Evolutionary conservation across 1,140 invertebrate genomes (phyloP).

Genomic region (Bombus fervidus): DNA sequence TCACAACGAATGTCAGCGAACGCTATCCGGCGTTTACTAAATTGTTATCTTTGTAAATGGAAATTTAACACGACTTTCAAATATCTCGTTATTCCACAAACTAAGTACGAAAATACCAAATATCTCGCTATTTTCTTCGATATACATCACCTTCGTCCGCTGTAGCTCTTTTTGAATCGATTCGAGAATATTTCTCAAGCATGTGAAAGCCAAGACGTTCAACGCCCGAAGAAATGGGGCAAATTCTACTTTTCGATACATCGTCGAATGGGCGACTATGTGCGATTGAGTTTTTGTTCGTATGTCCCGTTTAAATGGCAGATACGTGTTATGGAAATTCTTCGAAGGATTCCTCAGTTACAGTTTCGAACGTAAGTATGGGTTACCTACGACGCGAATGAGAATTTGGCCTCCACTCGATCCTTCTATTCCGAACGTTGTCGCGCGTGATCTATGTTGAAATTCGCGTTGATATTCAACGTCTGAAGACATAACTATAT

Average conservation of each 20-base stretch:
- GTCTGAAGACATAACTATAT: neutral
- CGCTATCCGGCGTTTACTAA: no score
- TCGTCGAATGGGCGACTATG: neutral
- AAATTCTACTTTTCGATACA: constrained; percentile 6
- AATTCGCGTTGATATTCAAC: neutral
- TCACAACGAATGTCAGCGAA: neutral
- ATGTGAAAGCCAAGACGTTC: neutral
- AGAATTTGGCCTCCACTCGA: neutral
- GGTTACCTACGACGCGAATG: neutral
- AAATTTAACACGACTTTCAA: neutral
- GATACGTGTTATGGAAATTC: constrained; percentile 27
- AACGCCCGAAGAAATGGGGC: neutral
- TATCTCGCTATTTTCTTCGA: neutral
- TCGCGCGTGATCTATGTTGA: neutral
- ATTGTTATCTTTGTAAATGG: neutral
- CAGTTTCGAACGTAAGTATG: neutral
- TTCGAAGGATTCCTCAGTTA: neutral
- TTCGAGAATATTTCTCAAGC: neutral
- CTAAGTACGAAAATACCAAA: no score
- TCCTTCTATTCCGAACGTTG: neutral
- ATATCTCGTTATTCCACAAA: neutral
- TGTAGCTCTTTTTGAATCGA: neutral
- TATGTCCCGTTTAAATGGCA: neutral
- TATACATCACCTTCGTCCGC: neutral
- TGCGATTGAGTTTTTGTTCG: constrained; percentile 29